Percentiles rank a stretch among this genome's conserved stretches.
These are phyloP conservation scores for Empis livida DNA, from an alignment of 2,888 invertebrate genomes.

Conservation along the genomic window DNA sequence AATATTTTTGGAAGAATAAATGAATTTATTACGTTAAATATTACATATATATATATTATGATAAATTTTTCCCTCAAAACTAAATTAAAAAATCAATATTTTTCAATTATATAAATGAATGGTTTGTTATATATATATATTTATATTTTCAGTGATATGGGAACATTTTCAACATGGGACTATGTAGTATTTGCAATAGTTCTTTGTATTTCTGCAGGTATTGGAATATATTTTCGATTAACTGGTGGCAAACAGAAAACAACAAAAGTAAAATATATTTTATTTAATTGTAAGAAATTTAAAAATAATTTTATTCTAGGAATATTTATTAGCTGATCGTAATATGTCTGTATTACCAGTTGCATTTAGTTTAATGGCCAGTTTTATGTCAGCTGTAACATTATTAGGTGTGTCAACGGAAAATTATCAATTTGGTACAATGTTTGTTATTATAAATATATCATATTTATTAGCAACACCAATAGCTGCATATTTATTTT, in stretches of 20 bases:
- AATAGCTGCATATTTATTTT: slow-evolving; percentile 59
- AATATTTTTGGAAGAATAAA: no score
- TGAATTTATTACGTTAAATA: no score
- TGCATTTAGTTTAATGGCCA: slow-evolving; percentile 83
- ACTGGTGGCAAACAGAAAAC: slow-evolving; percentile 78
- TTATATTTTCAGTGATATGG: slow-evolving; percentile 16
- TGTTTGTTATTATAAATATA: slow-evolving; percentile 65
- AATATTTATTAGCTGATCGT: slow-evolving; percentile 70
- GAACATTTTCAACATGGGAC: slow-evolving; percentile 52
- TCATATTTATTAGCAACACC: slow-evolving; percentile 66
- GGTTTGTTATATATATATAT: no score
- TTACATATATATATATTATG: no score
- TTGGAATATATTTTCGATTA: slow-evolving; percentile 75
- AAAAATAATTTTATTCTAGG: slow-evolving; percentile 36
- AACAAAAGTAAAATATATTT: slow-evolving; percentile 44
- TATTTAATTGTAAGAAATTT: background rate
- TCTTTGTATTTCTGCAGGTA: slow-evolving; percentile 55
- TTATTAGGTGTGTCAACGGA: slow-evolving; percentile 81
- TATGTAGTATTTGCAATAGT: slow-evolving; percentile 61
- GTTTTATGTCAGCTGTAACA: slow-evolving; percentile 85
- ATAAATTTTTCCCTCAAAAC: no score
- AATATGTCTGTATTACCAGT: slow-evolving; percentile 70
- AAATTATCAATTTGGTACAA: slow-evolving; percentile 70
- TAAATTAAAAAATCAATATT: no score
- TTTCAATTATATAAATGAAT: no score